Conservation (phyloP, 2,888 invertebrate genomes). For the Unio delphinus region DNA sequence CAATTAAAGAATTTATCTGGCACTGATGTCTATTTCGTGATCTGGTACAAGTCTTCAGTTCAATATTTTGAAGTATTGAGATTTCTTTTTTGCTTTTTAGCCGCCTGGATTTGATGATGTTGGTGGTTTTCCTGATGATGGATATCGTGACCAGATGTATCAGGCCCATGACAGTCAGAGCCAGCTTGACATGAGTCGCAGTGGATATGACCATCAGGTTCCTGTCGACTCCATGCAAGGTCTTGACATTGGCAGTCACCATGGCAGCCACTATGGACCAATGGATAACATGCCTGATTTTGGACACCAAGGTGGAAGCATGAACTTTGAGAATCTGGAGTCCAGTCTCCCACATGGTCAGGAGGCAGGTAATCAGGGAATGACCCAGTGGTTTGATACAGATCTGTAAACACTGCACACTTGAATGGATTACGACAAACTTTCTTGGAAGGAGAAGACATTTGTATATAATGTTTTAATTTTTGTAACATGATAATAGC, state of each 20-base stretch:
- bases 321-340: slow-evolving; percentile 82
- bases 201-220: slow-evolving; percentile 90
- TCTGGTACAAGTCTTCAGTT: neutral
- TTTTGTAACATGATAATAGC: no score
- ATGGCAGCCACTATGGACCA: slow-evolving; percentile 79
- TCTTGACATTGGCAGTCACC: slow-evolving; percentile 86
- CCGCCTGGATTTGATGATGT: slow-evolving; percentile 76
- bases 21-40: no score
- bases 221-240: slow-evolving; percentile 98
- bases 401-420: slow-evolving; percentile 79
- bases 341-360: slow-evolving; percentile 77
- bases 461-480: no score
- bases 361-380: slow-evolving; percentile 78
- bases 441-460: no score
- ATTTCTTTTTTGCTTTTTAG: slow-evolving; percentile 32
- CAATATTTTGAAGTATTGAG: neutral
- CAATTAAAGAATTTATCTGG: no score
- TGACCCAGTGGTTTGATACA: slow-evolving; percentile 98
- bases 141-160: slow-evolving; percentile 90
- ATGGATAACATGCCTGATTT: slow-evolving; percentile 78
- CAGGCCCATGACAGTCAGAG: slow-evolving; percentile 78
- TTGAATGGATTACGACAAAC: no score
- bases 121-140: slow-evolving; percentile 85
- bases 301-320: slow-evolving; percentile 77
- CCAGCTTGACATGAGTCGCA: slow-evolving; percentile 74